Base-by-base conservation (phyloP, 1,140 invertebrate genomes). In the Batillaria attramentaria region DNA sequence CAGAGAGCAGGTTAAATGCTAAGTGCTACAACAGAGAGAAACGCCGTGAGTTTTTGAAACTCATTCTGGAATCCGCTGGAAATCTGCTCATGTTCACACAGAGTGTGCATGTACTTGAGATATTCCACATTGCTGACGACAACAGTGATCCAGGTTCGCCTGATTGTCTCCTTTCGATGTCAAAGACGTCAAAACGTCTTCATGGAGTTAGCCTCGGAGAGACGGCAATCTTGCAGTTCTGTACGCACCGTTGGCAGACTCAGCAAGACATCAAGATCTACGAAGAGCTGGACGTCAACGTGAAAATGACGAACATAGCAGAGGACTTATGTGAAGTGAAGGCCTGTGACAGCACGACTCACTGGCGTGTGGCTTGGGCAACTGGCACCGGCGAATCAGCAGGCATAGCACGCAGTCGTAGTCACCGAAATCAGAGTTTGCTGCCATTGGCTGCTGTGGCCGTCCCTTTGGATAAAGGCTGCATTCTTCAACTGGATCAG, bases 41-140 rank as follows among this genome's bases (percentile, higher is more conserved):
- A 66, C 81, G 89, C 69, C 79, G 73, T 43, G 46, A 70, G 28
- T 81, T 90, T n/a, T 79, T 90, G 13, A 24, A 82, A 37, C 84
- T 87, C 74, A 74, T 89, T 31, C 72, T 84, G 39, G 73, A 84
- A 73, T 72, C 77, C 37, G 84, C 84, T 28, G 87, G 87, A 62
- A 85, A 84, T 43, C 31, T 89, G 31, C 79, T 90, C 1, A 78
- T 90, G 16, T 90, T 90, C 78, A 88, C 87, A 16, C 89, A 90
- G 77, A 86, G 88, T 77, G 85, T 90, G 8, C 65, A 76, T 60
- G 68, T 77, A 57, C 77, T 90, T 41, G 78, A 84, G 73, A 78
- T 90, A 42, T 86, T 84, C 81, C 84, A 89, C 75, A 75, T 89
- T n/a, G 31, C 65, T 4, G 42, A 54, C 28, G 54, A 78, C 2